Evolutionary conservation across 2,797 vertebrate species (phyloP).

Genomic region (Chiroxiphia lanceolata): DNA sequence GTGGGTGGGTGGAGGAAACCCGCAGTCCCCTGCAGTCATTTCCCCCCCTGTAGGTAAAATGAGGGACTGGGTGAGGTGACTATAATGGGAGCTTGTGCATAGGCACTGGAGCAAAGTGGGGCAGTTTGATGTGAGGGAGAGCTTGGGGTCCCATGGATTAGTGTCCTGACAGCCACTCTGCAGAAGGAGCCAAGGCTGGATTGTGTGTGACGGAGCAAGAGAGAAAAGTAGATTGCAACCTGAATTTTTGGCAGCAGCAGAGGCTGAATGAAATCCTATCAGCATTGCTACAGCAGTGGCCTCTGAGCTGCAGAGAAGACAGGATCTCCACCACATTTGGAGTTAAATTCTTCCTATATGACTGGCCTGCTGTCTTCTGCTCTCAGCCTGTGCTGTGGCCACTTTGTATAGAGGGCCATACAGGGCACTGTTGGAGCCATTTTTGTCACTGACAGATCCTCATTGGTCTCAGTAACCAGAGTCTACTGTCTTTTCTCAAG

Average conservation of each 20-base stretch:
- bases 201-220: neutral
- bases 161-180: rapidly evolving
- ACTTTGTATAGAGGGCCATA: neutral
- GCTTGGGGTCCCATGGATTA: neutral
- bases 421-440: neutral
- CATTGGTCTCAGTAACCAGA: neutral
- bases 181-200: neutral
- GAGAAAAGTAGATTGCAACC: neutral
- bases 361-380: neutral
- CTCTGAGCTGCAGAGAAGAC: neutral
- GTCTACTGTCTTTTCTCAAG: neutral
- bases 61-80: neutral
- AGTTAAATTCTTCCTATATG: neutral
- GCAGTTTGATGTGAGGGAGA: rapidly evolving
- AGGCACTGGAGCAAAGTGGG: rapidly evolving
- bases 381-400: neutral
- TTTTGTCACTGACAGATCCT: neutral
- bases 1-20: rapidly evolving
- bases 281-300: rapidly evolving
- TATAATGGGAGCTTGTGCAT: rapidly evolving
- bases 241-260: neutral
- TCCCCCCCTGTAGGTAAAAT: rapidly evolving
- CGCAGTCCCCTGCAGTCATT: rapidly evolving
- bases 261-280: neutral
- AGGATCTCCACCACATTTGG: neutral